Evolutionary conservation across 30 jellyfish, hydroid and myxozoan genomes (phyloP).

Genomic region (Aurelia aurita): DNA sequence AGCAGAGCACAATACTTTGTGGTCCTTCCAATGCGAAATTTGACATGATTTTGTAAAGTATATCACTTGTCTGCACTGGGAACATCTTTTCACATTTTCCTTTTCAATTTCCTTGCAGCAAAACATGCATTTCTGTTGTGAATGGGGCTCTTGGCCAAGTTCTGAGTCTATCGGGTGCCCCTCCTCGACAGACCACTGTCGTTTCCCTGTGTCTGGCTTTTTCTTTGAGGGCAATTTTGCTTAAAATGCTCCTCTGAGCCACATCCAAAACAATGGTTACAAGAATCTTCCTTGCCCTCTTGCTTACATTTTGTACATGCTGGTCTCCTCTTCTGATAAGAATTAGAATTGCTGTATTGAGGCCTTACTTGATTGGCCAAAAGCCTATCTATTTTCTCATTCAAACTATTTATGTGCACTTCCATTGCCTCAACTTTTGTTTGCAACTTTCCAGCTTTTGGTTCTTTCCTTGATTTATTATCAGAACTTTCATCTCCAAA

Average conservation of each 20-base stretch:
- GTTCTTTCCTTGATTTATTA: constrained; percentile 11
- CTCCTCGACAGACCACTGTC: constrained; percentile 28
- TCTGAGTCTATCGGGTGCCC: constrained; percentile 27
- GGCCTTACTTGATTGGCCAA: background rate
- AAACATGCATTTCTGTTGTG: constrained; percentile 12
- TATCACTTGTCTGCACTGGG: constrained; percentile 24
- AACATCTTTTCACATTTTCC: constrained; percentile 10
- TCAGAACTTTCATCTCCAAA: background rate
- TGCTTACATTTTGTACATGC: background rate
- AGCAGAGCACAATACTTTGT: constrained; percentile 28
- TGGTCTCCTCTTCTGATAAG: background rate
- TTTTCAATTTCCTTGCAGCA: constrained; percentile 3
- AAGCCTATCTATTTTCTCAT: constrained; percentile 9
- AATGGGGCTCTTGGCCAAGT: constrained; percentile 16
- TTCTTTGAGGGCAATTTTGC: constrained; percentile 44
- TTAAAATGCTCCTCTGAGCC: constrained; percentile 38
- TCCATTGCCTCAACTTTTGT: constrained; percentile 24
- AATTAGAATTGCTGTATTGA: constrained; percentile 6
- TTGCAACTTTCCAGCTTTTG: constrained; percentile 34
- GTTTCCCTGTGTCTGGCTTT: constrained; percentile 31
- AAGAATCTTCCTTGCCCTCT: constrained; percentile 5
- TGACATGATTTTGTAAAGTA: constrained; percentile 21
- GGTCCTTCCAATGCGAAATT: background rate
- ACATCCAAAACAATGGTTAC: constrained; percentile 40
- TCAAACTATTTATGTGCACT: constrained; percentile 4